Base-by-base conservation (phyloP, 2,797 vertebrate genomes). In the Bovichtus diacanthus region DNA sequence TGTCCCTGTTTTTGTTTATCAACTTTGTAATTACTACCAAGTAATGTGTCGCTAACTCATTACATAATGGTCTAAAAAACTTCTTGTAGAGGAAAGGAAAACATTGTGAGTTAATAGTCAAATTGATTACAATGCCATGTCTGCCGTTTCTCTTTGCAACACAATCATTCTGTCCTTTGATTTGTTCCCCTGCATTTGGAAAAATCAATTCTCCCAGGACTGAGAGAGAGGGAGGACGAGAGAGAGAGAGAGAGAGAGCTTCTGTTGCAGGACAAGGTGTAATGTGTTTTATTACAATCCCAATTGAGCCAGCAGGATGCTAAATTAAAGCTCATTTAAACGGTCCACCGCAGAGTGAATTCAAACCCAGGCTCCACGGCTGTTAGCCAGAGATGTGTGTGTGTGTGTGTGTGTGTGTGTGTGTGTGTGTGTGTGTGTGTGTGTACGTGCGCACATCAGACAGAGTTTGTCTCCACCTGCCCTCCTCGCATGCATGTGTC, bases 281-380 rank as follows among this genome's bases (percentile, higher is more conserved):
- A 92, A 89, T 93, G 88, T 89, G 85, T 90, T 90, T 87, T 89
- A 84, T 92, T 92, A 86, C 79, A 93, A 85, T 92, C 85, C 88
- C 87, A 78, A 89, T 90, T 90, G 87, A 91, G 85, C 83, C 90
- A 90, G 84, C 87, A 87, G 88, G 83, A 90, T 78, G 87, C 87
- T 88, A 93, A 93, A 93, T 94, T 90, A 92, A 93, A 91, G 82
- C 86, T 91, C 66, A 91, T 93, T 94, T 91, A 89, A 88, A 87
- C 70, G 27, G 49, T 76, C 72, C 76, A 82, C 83, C 58, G 58
- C 70, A 82, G 80, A 90, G 76, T 78, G 80, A 81, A 86, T 84
- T 88, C 56, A 77, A 85, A 84, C 59, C 70, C 51, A 70, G 83
- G 51, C 79, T 85, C 79, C 61, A 81, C 10, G 77, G 84, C 81